These are phyloP conservation scores for roundworm (Caenorhabditis elegans) DNA, from an alignment of 1,140 invertebrate species.

Conservation along the genomic window WBcel235 BX284606.5:416001-416500, in stretches of 20 bases:
- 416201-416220: neutral
- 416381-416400: slow-evolving; percentile 1
- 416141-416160: slow-evolving; percentile 21
- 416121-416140: slow-evolving; percentile 33
- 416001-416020: slow-evolving; percentile 37
- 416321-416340: slow-evolving; percentile 26
- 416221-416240: too few species aligned
- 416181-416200: slow-evolving; percentile 37
- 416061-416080: slow-evolving; percentile 43
- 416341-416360: slow-evolving; percentile 15
- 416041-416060: slow-evolving; percentile 18
- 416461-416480: slow-evolving; percentile 39
- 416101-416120: slow-evolving; percentile 25
- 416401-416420: slow-evolving; percentile 45
- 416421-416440: slow-evolving; percentile 47
- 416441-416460: slow-evolving; percentile 42
- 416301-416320: slow-evolving; percentile 36
- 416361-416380: slow-evolving; percentile 10
- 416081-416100: slow-evolving; percentile 42
- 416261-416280: slow-evolving; percentile 25
- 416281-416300: slow-evolving; percentile 32
- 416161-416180: slow-evolving; percentile 39
- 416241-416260: neutral
- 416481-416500: slow-evolving; percentile 27
- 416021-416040: slow-evolving; percentile 11